phyloP scores from a whole-genome alignment of 2,797 vertebrate species.

The Micropoecilia bifurca region DNA sequence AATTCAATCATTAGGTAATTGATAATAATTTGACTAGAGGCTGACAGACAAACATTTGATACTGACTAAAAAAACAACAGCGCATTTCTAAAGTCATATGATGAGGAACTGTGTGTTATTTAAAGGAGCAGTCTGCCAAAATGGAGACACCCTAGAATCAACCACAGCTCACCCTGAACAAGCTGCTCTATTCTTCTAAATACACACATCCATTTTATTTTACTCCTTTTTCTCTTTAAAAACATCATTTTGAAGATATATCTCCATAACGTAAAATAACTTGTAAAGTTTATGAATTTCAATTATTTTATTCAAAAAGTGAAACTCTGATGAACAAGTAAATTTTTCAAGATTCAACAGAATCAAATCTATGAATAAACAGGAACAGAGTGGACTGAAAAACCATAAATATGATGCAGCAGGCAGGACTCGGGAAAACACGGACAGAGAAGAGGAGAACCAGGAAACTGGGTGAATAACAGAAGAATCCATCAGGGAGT shows the following conservation, averaged over 20 bases:
- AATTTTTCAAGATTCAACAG: not conserved
- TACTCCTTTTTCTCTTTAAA: not conserved
- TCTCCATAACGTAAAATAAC: not conserved
- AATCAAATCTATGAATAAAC: too few species aligned
- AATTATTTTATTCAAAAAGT: not conserved
- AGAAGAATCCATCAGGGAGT: too few species aligned
- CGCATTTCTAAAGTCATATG: not conserved
- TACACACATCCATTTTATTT: too few species aligned
- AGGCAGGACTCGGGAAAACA: too few species aligned
- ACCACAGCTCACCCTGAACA: not conserved
- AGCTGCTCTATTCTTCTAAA: not conserved
- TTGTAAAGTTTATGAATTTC: not conserved
- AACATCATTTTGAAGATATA: not conserved
- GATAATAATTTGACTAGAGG: not conserved
- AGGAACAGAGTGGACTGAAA: too few species aligned
- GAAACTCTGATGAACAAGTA: not conserved
- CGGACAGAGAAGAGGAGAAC: too few species aligned
- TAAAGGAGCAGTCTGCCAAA: not conserved
- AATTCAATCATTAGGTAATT: not conserved
- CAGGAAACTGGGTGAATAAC: too few species aligned
- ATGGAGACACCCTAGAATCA: not conserved
- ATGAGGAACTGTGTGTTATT: not conserved
- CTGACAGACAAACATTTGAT: not conserved
- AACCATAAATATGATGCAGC: too few species aligned
- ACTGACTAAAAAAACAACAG: not conserved